These are phyloP conservation scores for Leptinotarsa rubiginosa DNA, from an alignment of 2,888 invertebrate species.

Conservation along the genomic window DNA sequence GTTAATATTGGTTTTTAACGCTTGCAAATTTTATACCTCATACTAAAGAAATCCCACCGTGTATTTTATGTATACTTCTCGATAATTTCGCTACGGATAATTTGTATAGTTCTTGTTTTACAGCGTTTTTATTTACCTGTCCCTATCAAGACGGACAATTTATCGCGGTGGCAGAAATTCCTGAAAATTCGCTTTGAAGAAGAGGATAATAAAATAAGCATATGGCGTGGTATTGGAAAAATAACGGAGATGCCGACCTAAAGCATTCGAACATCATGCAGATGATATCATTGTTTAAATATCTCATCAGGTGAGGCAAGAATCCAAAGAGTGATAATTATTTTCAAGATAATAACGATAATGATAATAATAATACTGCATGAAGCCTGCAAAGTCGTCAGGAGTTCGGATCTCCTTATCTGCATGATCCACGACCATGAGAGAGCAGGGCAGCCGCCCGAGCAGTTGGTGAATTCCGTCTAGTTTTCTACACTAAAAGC, in stretches of 20 bases:
- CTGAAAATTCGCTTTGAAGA: constrained; percentile 3
- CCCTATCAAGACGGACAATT: constrained; percentile 8
- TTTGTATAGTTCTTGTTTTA: constrained; percentile 15
- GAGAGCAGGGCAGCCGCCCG: too few relatives aligned
- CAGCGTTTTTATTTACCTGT: constrained; percentile 16
- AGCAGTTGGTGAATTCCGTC: too few relatives aligned
- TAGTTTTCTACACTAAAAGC: too few relatives aligned
- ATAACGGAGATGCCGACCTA: background rate
- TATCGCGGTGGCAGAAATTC: constrained; percentile 15
- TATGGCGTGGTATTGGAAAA: background rate
- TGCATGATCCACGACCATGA: too few relatives aligned
- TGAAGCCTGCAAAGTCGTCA: too few relatives aligned
- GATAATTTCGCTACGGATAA: constrained; percentile 1
- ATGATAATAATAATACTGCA: too few relatives aligned
- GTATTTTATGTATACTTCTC: constrained; percentile 9
- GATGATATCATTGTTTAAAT: too few relatives aligned
- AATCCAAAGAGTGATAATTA: too few relatives aligned
- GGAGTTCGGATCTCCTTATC: too few relatives aligned
- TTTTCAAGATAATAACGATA: too few relatives aligned
- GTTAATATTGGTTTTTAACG: constrained; percentile 35
- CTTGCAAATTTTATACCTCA: constrained; percentile 38
- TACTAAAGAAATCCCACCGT: constrained; percentile 8
- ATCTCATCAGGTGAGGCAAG: too few relatives aligned
- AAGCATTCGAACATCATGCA: background rate
- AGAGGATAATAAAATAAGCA: background rate